Evolutionary conservation across 2,113 vertebrate species (phyloP).

Genomic region (Myotis yumanensis): DNA sequence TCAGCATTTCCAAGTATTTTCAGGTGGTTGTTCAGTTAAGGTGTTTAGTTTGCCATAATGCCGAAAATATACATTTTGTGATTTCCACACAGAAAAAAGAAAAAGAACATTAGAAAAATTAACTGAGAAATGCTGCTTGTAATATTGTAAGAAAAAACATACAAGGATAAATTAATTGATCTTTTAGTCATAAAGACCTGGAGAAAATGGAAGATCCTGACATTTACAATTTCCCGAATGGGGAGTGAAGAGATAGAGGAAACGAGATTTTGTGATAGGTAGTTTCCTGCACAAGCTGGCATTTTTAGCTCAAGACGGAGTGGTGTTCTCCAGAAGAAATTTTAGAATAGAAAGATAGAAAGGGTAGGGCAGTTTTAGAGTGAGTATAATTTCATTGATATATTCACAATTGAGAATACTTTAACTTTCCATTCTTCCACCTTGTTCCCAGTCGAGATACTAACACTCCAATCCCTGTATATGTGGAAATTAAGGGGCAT

Average conservation of each 20-base stretch:
- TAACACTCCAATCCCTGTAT: neutral
- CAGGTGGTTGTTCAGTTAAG: neutral
- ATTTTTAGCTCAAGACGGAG: neutral
- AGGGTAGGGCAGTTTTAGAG: neutral
- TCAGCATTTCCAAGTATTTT: neutral
- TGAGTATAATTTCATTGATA: neutral
- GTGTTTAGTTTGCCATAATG: neutral
- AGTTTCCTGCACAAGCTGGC: neutral
- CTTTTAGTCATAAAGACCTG: neutral
- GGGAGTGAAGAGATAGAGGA: neutral
- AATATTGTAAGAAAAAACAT: neutral
- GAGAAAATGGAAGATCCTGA: neutral
- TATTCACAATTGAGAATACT: neutral
- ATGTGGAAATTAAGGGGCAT: neutral
- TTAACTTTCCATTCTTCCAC: neutral
- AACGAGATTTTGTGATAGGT: neutral
- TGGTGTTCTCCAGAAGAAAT: neutral
- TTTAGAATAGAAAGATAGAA: neutral
- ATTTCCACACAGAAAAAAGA: neutral
- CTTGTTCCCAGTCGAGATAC: neutral
- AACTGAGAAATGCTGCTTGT: neutral
- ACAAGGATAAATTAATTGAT: neutral
- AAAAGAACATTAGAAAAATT: neutral
- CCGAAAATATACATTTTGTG: neutral
- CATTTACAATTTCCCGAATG: neutral